Percentiles rank a stretch among this genome's conserved stretches.
Conservation (phyloP, 2,113 vertebrate species). For the Hipposideros armiger region DNA sequence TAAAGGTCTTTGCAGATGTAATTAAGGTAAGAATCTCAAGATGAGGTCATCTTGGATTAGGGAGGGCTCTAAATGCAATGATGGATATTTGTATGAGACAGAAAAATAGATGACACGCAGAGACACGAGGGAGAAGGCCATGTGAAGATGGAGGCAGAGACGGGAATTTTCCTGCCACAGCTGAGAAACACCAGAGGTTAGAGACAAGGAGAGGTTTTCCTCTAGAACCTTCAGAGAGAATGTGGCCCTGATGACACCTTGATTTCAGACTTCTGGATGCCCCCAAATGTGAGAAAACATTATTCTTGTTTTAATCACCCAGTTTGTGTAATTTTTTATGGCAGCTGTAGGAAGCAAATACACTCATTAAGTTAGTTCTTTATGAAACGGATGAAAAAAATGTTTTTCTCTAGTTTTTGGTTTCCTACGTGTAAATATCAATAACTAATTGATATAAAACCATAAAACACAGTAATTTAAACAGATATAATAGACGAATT, state of each 20-base stretch:
- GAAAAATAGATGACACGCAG: not conserved
- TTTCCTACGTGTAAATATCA: not conserved
- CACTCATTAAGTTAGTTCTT: not conserved
- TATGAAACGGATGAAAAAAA: not conserved
- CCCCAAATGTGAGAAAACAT: not conserved
- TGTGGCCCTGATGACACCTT: not conserved
- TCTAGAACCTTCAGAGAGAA: not conserved
- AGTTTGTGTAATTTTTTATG: not conserved
- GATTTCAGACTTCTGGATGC: not conserved
- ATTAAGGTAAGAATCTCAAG: not conserved
- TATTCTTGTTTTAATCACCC: not conserved
- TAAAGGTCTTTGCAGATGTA: not conserved
- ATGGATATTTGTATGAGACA: not conserved
- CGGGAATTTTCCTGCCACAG: not conserved
- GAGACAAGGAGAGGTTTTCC: not conserved
- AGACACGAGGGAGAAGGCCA: not conserved
- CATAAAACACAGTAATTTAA: not conserved
- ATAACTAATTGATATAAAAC: not conserved
- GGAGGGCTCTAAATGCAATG: not conserved
- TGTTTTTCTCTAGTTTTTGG: not conserved
- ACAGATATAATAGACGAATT: conserved; percentile 1
- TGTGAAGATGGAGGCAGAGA: not conserved
- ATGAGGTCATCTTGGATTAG: not conserved
- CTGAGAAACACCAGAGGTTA: not conserved
- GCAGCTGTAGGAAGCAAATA: not conserved